phyloP scores from a whole-genome alignment of 2,113 vertebrate species.

The Melanocharis versteri region DNA sequence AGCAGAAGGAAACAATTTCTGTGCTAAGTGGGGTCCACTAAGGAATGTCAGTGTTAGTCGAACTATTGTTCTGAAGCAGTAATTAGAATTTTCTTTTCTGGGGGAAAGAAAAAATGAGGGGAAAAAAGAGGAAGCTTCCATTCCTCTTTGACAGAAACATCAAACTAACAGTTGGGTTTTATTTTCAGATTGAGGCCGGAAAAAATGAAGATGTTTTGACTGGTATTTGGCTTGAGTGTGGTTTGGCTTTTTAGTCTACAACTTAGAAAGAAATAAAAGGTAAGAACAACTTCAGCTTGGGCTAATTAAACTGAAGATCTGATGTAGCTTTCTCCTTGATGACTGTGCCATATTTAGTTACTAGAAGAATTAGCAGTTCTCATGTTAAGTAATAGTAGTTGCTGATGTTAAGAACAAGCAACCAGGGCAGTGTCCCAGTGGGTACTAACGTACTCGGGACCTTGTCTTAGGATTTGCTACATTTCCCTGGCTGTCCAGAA shows the following conservation, averaged over 20 bases:
- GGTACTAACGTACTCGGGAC: not conserved
- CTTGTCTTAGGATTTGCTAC: not conserved
- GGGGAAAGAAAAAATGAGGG: not conserved
- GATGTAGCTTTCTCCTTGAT: not conserved
- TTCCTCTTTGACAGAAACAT: not conserved
- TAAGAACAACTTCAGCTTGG: not conserved
- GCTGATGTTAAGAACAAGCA: not conserved
- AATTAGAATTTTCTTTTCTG: not conserved
- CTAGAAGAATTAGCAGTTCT: not conserved
- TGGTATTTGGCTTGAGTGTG: not conserved
- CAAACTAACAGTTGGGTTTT: not conserved
- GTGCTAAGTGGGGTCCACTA: not conserved
- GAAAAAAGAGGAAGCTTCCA: not conserved
- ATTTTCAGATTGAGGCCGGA: not conserved
- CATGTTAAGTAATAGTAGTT: not conserved
- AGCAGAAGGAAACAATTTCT: not conserved
- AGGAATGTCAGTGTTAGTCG: not conserved
- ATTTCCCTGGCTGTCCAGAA: not conserved
- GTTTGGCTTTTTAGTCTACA: not conserved
- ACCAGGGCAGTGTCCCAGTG: not conserved
- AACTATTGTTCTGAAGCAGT: not conserved
- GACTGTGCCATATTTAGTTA: not conserved
- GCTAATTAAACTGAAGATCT: not conserved
- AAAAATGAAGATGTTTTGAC: not conserved
- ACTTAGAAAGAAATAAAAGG: not conserved